Evolutionary conservation across 2,113 vertebrate genomes (phyloP).

Genomic region (Prionailurus bengalensis): DNA sequence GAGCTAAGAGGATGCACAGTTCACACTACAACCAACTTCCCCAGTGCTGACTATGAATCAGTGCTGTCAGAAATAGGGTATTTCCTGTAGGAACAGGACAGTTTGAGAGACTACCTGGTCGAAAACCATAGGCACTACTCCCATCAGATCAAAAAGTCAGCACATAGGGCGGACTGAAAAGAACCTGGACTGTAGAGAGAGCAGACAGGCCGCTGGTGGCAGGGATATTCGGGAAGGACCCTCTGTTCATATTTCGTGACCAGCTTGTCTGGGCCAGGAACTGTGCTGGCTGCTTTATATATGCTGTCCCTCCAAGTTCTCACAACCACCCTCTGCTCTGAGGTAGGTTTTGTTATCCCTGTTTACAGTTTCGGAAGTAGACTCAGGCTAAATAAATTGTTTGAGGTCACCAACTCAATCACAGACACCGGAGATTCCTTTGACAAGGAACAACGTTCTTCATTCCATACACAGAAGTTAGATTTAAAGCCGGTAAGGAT

Average conservation of each 20-base stretch:
- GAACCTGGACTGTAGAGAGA: not conserved
- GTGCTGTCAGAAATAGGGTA: not conserved
- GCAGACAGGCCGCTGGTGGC: no score
- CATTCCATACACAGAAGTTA: not conserved
- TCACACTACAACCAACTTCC: not conserved
- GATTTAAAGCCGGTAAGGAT: not conserved
- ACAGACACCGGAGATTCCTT: not conserved
- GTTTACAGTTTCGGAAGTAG: not conserved
- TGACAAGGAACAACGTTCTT: not conserved
- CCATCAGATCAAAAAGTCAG: not conserved
- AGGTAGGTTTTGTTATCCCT: not conserved
- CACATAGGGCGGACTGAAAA: not conserved
- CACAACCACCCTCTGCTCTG: not conserved
- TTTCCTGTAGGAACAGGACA: not conserved
- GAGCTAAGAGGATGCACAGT: not conserved
- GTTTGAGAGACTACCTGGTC: not conserved
- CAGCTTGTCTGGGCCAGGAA: not conserved
- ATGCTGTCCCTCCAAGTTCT: not conserved
- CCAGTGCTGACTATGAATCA: not conserved
- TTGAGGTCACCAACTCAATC: not conserved
- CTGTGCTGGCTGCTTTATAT: not conserved
- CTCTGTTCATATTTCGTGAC: not conserved
- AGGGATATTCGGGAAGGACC: not conserved
- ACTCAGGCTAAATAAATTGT: constrained; percentile 17
- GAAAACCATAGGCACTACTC: not conserved